Evolutionary conservation across 2,797 vertebrate genomes (phyloP).

Genomic region (Brachyrhaphis roseni): DNA sequence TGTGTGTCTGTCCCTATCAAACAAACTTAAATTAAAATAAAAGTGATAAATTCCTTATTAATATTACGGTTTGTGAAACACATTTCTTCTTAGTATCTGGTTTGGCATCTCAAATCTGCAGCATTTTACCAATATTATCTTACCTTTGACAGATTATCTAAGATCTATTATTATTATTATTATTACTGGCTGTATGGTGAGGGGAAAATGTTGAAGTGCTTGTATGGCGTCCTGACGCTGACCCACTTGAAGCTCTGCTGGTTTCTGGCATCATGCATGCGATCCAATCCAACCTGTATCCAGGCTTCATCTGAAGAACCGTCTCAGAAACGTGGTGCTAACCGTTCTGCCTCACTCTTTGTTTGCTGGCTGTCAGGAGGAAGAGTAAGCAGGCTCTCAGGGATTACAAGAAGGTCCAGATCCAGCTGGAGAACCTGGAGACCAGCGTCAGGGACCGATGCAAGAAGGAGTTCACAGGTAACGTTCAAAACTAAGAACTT

Average conservation of each 20-base stretch:
- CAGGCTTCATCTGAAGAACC: neutral
- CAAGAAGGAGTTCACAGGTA: conserved; percentile 99
- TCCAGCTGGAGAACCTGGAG: conserved; percentile 97
- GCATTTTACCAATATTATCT: neutral
- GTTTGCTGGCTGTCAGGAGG: conserved; percentile 78
- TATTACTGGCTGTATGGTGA: neutral
- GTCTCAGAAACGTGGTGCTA: neutral
- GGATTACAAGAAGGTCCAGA: conserved; percentile 99
- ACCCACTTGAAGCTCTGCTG: neutral
- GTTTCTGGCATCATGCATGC: neutral
- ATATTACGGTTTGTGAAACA: neutral
- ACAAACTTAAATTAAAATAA: no score
- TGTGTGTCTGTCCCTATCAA: no score
- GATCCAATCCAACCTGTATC: neutral
- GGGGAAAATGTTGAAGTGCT: neutral
- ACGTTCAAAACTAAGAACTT: conserved; percentile 11
- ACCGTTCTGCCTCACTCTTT: neutral
- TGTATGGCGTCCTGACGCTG: accelerated
- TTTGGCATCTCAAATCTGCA: neutral
- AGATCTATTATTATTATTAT: neutral
- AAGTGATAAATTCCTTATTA: no score
- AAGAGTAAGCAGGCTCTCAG: conserved; percentile 97
- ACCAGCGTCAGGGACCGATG: conserved; percentile 97
- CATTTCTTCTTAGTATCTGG: neutral
- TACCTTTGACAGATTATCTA: neutral